phyloP scores from a whole-genome alignment of 2,888 invertebrate species.

The Drosophila infuscata region DNA sequence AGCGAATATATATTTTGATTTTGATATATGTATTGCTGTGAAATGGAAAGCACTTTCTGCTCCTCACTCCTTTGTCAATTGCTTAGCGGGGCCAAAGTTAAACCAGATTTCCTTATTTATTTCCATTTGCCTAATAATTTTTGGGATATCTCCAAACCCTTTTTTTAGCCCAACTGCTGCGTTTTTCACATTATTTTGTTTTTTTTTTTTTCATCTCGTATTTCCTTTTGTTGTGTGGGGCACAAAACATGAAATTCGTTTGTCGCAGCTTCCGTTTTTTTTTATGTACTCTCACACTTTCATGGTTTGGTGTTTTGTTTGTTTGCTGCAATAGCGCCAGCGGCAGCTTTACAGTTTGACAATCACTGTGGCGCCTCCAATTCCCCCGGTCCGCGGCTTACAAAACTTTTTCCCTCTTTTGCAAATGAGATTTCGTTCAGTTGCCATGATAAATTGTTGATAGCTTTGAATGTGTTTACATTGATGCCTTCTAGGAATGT shows the following conservation, averaged over 20 bases:
- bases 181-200: slow-evolving; percentile 7
- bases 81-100: slow-evolving; percentile 58
- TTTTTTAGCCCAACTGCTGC: slow-evolving; percentile 22
- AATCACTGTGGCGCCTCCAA: slow-evolving; percentile 45
- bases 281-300: slow-evolving; percentile 8
- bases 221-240: slow-evolving; percentile 36
- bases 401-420: slow-evolving; percentile 60
- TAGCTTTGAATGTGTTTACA: slow-evolving; percentile 72
- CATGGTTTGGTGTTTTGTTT: slow-evolving; percentile 24
- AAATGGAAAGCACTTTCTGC: slow-evolving; percentile 20
- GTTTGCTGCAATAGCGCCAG: slow-evolving; percentile 36
- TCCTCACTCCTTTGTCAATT: slow-evolving; percentile 41
- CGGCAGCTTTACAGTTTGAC: slow-evolving; percentile 55
- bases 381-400: neutral
- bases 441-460: slow-evolving; percentile 79
- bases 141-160: slow-evolving; percentile 30
- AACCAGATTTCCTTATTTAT: slow-evolving; percentile 74
- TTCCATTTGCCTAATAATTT: slow-evolving; percentile 48
- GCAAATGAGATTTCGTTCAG: slow-evolving; percentile 75
- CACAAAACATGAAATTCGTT: slow-evolving; percentile 65
- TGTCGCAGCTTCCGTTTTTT: slow-evolving; percentile 56
- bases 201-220: slow-evolving; percentile 21
- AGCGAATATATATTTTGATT: slow-evolving; percentile 30
- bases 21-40: slow-evolving; percentile 39
- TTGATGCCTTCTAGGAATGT: slow-evolving; percentile 56